These are phyloP conservation scores for Grapholita molesta DNA, from an alignment of 1,140 invertebrate genomes.

Conservation along the genomic window DNA sequence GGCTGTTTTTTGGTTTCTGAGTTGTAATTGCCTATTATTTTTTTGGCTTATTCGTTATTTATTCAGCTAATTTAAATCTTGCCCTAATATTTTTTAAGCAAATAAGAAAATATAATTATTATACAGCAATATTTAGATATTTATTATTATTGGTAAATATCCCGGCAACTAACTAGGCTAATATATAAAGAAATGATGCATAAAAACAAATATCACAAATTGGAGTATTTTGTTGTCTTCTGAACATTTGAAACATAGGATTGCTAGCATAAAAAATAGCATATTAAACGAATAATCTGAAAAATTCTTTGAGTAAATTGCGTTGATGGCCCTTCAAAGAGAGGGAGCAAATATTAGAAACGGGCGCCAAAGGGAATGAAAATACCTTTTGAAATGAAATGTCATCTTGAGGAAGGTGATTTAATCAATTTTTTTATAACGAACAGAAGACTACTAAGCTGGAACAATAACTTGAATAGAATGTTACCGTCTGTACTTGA, in stretches of 20 bases:
- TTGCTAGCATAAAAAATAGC: background rate
- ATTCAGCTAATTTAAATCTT: too few relatives aligned
- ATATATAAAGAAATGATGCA: too few relatives aligned
- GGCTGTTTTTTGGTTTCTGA: too few relatives aligned
- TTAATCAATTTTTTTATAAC: background rate
- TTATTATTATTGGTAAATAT: too few relatives aligned
- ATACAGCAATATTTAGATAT: too few relatives aligned
- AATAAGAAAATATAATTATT: too few relatives aligned
- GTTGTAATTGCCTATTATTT: too few relatives aligned
- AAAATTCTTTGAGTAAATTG: background rate
- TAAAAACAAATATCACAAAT: too few relatives aligned
- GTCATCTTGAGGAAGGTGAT: background rate
- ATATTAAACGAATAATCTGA: background rate
- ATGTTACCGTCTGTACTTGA: background rate
- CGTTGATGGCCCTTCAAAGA: conserved; percentile 5
- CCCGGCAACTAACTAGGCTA: too few relatives aligned
- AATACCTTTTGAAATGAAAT: conserved; percentile 9
- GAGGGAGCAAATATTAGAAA: background rate
- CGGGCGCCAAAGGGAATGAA: background rate
- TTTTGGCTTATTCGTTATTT: too few relatives aligned
- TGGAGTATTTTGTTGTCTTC: background rate
- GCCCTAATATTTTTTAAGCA: too few relatives aligned
- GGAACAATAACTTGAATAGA: background rate
- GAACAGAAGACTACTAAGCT: background rate
- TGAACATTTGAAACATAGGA: background rate